phyloP scores from a whole-genome alignment of 2,797 vertebrate genomes.

The Pangasius sanitwongsei region DNA sequence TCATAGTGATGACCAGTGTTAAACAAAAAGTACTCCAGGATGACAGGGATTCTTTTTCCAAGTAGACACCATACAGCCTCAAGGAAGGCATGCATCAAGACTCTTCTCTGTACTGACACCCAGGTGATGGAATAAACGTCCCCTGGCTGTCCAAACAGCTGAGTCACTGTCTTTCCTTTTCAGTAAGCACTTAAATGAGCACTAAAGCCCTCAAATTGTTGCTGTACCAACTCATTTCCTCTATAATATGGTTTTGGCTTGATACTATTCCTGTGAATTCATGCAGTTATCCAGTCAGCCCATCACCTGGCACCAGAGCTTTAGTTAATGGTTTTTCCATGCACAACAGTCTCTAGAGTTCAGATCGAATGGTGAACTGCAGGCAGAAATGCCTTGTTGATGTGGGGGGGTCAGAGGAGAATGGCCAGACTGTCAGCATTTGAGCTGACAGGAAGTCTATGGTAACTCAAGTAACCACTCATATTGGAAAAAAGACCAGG shows the following conservation, averaged over 20 bases:
- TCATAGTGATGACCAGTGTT: background rate
- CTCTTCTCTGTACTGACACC: background rate
- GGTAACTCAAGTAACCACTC: background rate
- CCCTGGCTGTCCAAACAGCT: background rate
- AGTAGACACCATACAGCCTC: background rate
- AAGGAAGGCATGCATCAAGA: background rate
- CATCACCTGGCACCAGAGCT: background rate
- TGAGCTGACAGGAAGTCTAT: too few relatives aligned
- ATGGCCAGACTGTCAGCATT: background rate
- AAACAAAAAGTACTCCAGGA: background rate
- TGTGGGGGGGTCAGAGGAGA: background rate
- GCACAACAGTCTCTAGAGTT: background rate
- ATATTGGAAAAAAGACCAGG: background rate
- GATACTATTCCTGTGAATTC: background rate
- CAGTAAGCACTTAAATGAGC: background rate
- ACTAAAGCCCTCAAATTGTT: background rate
- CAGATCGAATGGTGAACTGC: background rate
- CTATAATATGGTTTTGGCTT: background rate
- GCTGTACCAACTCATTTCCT: background rate
- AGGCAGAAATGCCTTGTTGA: background rate
- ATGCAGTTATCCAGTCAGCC: background rate
- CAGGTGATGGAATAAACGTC: background rate
- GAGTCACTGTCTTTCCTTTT: background rate
- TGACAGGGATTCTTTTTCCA: background rate
- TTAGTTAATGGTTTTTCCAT: background rate